Base-by-base conservation (phyloP, 1,140 invertebrate genomes). In the Anastrepha ludens region DNA sequence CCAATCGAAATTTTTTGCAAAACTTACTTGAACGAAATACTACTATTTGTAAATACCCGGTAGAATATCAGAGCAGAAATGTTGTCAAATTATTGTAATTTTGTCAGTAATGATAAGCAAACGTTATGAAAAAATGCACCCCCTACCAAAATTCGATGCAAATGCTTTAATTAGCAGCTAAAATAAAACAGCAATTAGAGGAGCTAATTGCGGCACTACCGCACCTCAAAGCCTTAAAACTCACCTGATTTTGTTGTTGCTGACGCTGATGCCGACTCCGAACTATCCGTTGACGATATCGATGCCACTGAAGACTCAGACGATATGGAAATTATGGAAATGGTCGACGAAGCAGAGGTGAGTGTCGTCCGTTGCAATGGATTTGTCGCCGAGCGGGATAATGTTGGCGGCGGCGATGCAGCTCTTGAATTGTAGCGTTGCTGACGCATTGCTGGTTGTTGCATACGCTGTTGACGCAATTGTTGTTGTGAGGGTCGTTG, bases 321-420 rank as follows among this genome's bases (percentile, higher is more conserved):
- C 41, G 91, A 92, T 92, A 92, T 92, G 85, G 91, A 92, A 90
- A 92, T 92, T 88, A 92, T 92, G 86, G 91, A 92, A 89, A 90
- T 90, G 29, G 90, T 89, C 29, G 91, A 92, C 17, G 91, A 90
- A 3, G 91, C 91, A 55, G 90, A 92, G 13, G 90, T 91, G 59
- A 92, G 86, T 86, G 39, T 85, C 67, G 58, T 55, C 44, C n/a
- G 85, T 86, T 59, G 87, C 86, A 60, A 29, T 74, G 65, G 55
- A 59, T 41, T 70, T 58, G 86, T 65, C 29, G 64, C 29, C 60
- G 39, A 55, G 50, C 86, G 86, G 44, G 64, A 50, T 65, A 39
- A 55, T 13, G 41, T 67, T 6, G 85, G 70, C 67, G 88, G 39
- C n/a, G 87, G 55, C 20, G 87, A 85, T 65, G 59, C 8, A 29